phyloP scores from a whole-genome alignment of 2,113 vertebrate genomes.

The Limnothrissa miodon region DNA sequence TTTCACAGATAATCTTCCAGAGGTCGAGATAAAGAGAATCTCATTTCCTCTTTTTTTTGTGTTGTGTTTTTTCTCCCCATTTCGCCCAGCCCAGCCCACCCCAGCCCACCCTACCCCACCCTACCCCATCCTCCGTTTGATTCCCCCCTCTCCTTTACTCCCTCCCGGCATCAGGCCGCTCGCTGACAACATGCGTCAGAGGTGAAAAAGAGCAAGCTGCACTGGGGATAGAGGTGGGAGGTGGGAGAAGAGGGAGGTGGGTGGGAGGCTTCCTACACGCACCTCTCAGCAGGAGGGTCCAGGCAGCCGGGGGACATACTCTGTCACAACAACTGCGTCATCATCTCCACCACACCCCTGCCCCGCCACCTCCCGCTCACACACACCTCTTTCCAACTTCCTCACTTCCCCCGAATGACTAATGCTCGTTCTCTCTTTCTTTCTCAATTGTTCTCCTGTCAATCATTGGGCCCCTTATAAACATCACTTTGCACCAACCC shows the following conservation, averaged over 20 bases:
- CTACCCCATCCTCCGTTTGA: neutral
- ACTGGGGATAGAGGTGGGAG: neutral
- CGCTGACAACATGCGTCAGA: slow-evolving; percentile 25
- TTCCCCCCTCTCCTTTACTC: neutral
- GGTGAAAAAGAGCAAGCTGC: slow-evolving; percentile 6
- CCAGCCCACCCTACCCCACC: neutral
- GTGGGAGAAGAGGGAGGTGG: neutral
- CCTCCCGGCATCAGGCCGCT: slow-evolving; percentile 29
- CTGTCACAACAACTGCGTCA: neutral
- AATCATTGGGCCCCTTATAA: neutral
- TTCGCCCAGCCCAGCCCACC: slow-evolving; percentile 42
- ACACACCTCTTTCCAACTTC: neutral
- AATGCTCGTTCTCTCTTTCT: neutral
- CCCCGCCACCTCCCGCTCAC: neutral
- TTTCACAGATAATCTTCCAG: slow-evolving; percentile 1
- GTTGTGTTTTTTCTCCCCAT: neutral
- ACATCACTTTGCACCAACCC: neutral
- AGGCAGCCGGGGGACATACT: neutral
- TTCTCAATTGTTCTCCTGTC: neutral
- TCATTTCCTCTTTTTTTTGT: neutral
- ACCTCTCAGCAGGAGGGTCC: neutral
- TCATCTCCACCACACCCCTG: neutral
- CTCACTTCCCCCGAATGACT: neutral
- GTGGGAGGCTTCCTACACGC: neutral
- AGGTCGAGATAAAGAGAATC: slow-evolving; percentile 4